These are phyloP conservation scores for Ypsolopha sequella DNA, from an alignment of 2,888 invertebrate genomes.

Conservation along the genomic window DNA sequence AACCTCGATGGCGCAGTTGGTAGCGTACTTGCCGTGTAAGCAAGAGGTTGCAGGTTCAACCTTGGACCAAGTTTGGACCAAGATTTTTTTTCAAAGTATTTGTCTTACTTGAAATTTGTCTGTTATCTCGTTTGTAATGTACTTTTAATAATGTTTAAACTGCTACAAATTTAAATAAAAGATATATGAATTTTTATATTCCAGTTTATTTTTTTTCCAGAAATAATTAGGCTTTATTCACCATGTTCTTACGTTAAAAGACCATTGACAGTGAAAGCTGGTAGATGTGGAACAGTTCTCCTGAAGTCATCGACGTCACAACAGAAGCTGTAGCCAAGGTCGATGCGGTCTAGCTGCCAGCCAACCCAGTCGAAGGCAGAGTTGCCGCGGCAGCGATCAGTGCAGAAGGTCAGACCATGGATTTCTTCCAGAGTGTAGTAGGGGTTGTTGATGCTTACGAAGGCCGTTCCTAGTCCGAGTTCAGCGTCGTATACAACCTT, in stretches of 20 bases:
- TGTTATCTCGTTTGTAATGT: too few relatives aligned
- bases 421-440: constrained; percentile 50
- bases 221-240: too few relatives aligned
- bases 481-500: constrained; percentile 68
- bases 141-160: too few relatives aligned
- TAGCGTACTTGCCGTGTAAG: too few relatives aligned
- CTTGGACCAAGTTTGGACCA: too few relatives aligned
- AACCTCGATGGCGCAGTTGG: too few relatives aligned
- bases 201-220: too few relatives aligned
- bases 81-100: too few relatives aligned
- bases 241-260: constrained; percentile 30
- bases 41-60: too few relatives aligned
- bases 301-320: constrained; percentile 72
- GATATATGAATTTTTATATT: too few relatives aligned
- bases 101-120: too few relatives aligned
- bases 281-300: constrained; percentile 62
- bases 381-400: constrained; percentile 66
- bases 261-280: constrained; percentile 54
- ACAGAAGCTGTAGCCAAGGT: constrained; percentile 72
- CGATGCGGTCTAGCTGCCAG: constrained; percentile 63
- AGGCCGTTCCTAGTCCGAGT: constrained; percentile 64
- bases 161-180: too few relatives aligned
- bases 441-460: constrained; percentile 75
- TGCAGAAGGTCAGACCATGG: constrained; percentile 57
- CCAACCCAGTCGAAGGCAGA: constrained; percentile 70